Base-by-base conservation (phyloP, 2,888 invertebrate species). In the Vandiemenella viatica region DNA sequence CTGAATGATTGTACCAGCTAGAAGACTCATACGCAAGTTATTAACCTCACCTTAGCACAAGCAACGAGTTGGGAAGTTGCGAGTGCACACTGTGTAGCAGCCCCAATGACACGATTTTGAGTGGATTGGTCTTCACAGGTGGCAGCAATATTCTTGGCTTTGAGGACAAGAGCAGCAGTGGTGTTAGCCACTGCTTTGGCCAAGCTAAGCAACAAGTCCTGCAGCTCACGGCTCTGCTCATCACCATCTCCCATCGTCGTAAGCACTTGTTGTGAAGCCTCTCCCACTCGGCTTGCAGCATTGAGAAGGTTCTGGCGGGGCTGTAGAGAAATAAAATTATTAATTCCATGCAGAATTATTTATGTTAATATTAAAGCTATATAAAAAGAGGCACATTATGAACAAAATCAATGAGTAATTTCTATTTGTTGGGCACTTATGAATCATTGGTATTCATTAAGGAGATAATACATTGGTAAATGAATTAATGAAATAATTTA, bases 111-210 rank as follows among this genome's bases (percentile, higher is more conserved):
- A 58, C 75, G 74, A 65, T 89, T 88, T 68, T 90, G 88, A 22
- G 80, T 77, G 32, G 77, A 80, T 55, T 84, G 83, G 59, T 85
- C 82, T 58, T 87, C 86, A 61, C 86, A 86, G 56, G 87, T 87
- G 1, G 89, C 87, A 0, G 97, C 95, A 54, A 97, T 93, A 60
- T 89, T 88, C 72, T 97, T 96, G 0, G 97, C 96, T 63, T 91
- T 89, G 48, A 97, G 74, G 2, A 99, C 97, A 46, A 98, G 69
- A 1, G 91, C 89, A 0, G 98, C 97, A 0, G 98, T 96, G 2
- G 95, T 91, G 65, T 96, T 98, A 38, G 98, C 98, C 22, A 98
- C 97, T 0, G 89, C 90, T 68, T 97, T 97, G 5, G 97, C 97
- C 56, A 96, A 72, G 0, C 89, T 86, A 19, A 98, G 72, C 0